Percentiles rank a stretch among this genome's conserved stretches.
Evolutionary conservation across 2,113 vertebrate genomes (phyloP).

Genomic region (Tachysurus vachellii): DNA sequence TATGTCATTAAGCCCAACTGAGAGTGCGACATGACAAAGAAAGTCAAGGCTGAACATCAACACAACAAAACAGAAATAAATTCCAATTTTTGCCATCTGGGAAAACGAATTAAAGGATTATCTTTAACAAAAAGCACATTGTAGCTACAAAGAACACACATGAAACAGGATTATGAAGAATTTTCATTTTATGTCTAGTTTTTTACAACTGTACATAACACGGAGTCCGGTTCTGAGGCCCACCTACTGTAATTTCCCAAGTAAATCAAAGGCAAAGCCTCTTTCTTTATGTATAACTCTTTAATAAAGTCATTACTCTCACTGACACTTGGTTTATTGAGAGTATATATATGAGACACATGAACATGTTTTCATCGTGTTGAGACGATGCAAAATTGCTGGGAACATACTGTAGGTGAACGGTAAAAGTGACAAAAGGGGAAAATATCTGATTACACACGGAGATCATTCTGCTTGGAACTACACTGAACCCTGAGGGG

Average conservation of each 20-base stretch:
- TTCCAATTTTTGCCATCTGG: too few relatives aligned
- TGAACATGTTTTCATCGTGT: conserved; percentile 52
- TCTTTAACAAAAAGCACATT: conserved; percentile 43
- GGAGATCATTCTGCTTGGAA: neutral
- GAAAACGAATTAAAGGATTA: neutral
- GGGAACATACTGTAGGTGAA: neutral
- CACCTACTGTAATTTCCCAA: conserved; percentile 64
- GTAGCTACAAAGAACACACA: conserved; percentile 43
- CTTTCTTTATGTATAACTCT: conserved; percentile 74
- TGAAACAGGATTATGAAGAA: conserved; percentile 27
- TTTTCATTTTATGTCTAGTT: conserved; percentile 4
- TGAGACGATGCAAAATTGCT: conserved; percentile 54
- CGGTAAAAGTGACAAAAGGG: neutral
- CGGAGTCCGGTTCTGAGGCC: conserved; percentile 49
- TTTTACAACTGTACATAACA: conserved; percentile 60
- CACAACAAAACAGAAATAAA: too few relatives aligned
- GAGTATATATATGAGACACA: conserved; percentile 55
- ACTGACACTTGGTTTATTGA: conserved; percentile 69
- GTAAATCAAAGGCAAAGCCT: conserved; percentile 70
- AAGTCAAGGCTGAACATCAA: too few relatives aligned
- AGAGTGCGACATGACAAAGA: too few relatives aligned
- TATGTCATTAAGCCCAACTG: too few relatives aligned
- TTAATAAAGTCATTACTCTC: conserved; percentile 71
- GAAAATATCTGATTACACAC: conserved; percentile 29
- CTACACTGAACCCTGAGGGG: neutral